phyloP scores from a whole-genome alignment of 1,140 invertebrate genomes.

The Plodia interpunctella region DNA sequence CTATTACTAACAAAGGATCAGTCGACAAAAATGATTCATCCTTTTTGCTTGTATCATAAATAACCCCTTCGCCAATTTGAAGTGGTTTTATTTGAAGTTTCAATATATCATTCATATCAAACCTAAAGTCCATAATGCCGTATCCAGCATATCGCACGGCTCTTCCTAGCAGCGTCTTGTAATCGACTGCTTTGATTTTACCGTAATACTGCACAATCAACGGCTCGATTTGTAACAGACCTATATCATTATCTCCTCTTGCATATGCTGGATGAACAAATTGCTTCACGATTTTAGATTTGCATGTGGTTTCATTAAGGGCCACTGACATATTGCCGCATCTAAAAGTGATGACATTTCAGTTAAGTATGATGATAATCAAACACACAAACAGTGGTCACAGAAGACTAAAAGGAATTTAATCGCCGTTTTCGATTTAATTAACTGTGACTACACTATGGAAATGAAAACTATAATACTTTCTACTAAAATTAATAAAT shows the following conservation, averaged over 20 bases:
- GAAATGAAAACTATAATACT: too few species aligned
- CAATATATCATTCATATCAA: not conserved
- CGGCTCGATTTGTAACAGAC: not conserved
- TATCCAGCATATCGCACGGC: not conserved
- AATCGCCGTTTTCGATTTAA: too few species aligned
- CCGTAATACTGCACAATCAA: not conserved
- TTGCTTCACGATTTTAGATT: not conserved
- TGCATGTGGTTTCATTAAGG: not conserved
- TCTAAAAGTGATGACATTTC: not conserved
- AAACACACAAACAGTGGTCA: too few species aligned
- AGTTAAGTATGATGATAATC: too few species aligned
- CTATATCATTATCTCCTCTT: not conserved
- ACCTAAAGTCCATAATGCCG: too few species aligned
- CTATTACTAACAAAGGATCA: not conserved
- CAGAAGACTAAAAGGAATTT: too few species aligned
- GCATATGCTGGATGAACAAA: not conserved
- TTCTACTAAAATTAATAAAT: too few species aligned
- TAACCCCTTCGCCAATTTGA: not conserved
- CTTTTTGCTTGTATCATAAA: not conserved
- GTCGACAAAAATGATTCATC: not conserved
- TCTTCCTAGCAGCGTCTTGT: not conserved
- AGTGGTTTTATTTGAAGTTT: not conserved
- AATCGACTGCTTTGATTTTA: not conserved
- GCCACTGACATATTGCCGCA: not conserved
- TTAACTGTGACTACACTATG: too few species aligned